Evolutionary conservation across 2,888 invertebrate genomes (phyloP).

Genomic region (Clepsis dumicolana): DNA sequence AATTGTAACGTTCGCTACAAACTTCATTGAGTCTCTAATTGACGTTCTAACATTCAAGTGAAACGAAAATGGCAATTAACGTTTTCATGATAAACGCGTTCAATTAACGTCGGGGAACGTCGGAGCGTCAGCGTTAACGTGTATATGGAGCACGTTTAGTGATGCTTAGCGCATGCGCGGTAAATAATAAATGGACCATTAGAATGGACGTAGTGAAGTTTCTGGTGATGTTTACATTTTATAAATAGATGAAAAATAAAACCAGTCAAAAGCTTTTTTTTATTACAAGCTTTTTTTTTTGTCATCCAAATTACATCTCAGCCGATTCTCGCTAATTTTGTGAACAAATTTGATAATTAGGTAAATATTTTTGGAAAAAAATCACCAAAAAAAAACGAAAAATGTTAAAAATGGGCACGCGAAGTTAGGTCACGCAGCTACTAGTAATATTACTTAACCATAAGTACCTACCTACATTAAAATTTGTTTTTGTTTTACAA

Average conservation of each 20-base stretch:
- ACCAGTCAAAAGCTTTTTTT: too few relatives aligned
- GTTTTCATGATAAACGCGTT: slow-evolving; percentile 67
- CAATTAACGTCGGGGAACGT: slow-evolving; percentile 70
- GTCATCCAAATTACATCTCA: too few relatives aligned
- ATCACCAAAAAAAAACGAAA: too few relatives aligned
- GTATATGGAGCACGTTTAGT: slow-evolving; percentile 80
- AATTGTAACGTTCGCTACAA: neutral
- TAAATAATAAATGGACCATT: slow-evolving; percentile 59
- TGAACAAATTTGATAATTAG: too few relatives aligned
- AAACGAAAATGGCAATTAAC: slow-evolving; percentile 61
- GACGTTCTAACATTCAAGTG: slow-evolving; percentile 20
- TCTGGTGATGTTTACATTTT: too few relatives aligned
- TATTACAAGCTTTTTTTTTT: too few relatives aligned
- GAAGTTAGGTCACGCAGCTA: too few relatives aligned
- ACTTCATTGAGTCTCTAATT: slow-evolving; percentile 54
- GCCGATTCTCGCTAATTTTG: too few relatives aligned
- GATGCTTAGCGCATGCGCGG: slow-evolving; percentile 74
- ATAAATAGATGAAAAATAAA: too few relatives aligned
- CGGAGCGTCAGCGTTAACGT: slow-evolving; percentile 69
- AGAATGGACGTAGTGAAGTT: neutral
- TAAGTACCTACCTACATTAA: neutral
- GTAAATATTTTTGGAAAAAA: too few relatives aligned
- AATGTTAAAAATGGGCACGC: too few relatives aligned
- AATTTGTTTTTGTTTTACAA: neutral
- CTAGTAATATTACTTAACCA: neutral